Percentiles rank a stretch among this genome's conserved stretches.
Conservation (phyloP, 2,888 invertebrate species). For the Galerucella calmariensis region DNA sequence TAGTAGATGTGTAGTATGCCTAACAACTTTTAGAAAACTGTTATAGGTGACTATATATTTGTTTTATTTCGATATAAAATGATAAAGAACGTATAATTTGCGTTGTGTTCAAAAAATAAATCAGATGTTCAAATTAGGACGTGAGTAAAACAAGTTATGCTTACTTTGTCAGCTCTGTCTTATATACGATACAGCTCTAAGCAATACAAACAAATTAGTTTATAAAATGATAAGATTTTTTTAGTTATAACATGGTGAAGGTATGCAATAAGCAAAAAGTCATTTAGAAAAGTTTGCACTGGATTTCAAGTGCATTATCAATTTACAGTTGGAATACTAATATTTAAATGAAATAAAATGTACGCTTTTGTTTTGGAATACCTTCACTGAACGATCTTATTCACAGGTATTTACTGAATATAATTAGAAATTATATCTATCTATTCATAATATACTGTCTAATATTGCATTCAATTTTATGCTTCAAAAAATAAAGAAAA, state of each 20-base stretch:
- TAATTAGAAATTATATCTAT: background rate
- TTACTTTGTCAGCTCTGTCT: slow-evolving; percentile 35
- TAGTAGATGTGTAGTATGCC: background rate
- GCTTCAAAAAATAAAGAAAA: background rate
- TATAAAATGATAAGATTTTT: slow-evolving; percentile 30
- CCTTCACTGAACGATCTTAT: background rate
- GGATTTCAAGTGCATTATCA: slow-evolving; percentile 38
- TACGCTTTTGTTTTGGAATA: background rate
- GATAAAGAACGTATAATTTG: background rate
- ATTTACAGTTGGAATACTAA: background rate
- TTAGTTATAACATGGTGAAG: slow-evolving; percentile 31
- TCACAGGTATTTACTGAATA: background rate
- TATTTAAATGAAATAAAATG: background rate
- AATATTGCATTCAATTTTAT: slow-evolving; percentile 4
- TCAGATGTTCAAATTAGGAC: too few species aligned
- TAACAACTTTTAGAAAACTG: slow-evolving; percentile 28
- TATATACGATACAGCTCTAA: slow-evolving; percentile 47
- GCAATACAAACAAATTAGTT: slow-evolving; percentile 38
- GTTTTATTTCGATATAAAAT: slow-evolving; percentile 9
- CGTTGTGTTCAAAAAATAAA: background rate
- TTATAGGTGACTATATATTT: slow-evolving; percentile 13
- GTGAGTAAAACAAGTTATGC: slow-evolving; percentile 3
- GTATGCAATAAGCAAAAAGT: slow-evolving; percentile 44
- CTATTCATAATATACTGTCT: background rate
- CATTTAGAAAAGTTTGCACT: slow-evolving; percentile 41